Evolutionary conservation across 2,113 vertebrate species (phyloP).

Genomic region (Corydoras maculifer): DNA sequence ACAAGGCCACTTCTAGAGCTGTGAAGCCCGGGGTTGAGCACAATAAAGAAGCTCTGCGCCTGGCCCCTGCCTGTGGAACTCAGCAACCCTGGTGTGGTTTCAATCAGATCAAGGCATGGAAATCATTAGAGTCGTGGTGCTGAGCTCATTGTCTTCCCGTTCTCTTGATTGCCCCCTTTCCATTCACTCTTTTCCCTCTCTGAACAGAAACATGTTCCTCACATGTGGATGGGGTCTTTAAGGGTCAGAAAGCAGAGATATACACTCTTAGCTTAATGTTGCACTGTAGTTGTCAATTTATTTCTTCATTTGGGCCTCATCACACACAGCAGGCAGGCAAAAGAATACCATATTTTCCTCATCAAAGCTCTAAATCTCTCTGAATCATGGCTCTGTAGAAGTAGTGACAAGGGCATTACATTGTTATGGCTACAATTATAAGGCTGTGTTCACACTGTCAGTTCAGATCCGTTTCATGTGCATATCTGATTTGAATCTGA

Average conservation of each 20-base stretch:
- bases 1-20: conserved; percentile 33
- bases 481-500: too few species aligned
- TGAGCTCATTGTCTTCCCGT: conserved; percentile 66
- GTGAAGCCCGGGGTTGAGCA: conserved; percentile 38
- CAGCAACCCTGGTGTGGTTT: conserved; percentile 75
- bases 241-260: conserved; percentile 47
- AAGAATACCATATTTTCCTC: background rate
- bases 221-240: conserved; percentile 42
- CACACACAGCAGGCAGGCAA: too few species aligned
- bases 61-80: conserved; percentile 55
- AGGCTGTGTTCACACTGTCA: background rate
- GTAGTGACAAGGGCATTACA: background rate
- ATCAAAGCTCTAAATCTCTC: too few species aligned
- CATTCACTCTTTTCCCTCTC: conserved; percentile 15
- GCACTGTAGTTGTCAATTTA: conserved; percentile 24
- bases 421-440: conserved; percentile 29
- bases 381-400: too few species aligned
- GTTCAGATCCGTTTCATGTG: too few species aligned
- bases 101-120: conserved; percentile 71
- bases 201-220: conserved; percentile 35
- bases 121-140: conserved; percentile 63
- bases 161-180: conserved; percentile 16
- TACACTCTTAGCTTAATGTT: conserved; percentile 15
- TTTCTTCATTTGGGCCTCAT: too few species aligned
- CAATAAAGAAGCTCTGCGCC: conserved; percentile 49